Evolutionary conservation across 2,888 invertebrate species (phyloP).

Genomic region (Adineta ricciae): DNA sequence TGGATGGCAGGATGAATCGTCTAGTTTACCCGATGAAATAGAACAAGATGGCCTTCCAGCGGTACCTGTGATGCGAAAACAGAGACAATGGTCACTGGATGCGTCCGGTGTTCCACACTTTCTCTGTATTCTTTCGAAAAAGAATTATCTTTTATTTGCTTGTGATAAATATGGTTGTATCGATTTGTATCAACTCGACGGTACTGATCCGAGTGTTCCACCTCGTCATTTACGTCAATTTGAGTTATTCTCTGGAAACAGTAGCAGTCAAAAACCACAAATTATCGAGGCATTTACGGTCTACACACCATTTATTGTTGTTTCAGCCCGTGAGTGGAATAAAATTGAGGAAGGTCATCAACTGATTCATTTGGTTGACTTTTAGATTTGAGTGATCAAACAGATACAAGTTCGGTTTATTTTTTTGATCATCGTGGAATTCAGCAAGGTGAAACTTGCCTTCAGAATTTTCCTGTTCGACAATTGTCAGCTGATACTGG

Average conservation of each 20-base stretch:
- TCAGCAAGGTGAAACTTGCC: not conserved
- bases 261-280: not conserved
- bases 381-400: not conserved
- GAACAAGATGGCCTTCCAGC: not conserved
- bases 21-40: not conserved
- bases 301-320: slow-evolving; percentile 7
- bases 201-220: not conserved
- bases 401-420: slow-evolving; percentile 10
- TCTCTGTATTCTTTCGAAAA: not conserved
- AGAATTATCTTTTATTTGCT: not conserved
- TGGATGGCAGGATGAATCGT: not conserved
- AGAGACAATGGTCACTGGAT: not conserved
- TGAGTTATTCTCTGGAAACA: not conserved
- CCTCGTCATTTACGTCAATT: slow-evolving; percentile 10
- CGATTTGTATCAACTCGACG: not conserved
- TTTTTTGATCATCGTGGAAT: slow-evolving; percentile 8
- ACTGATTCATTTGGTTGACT: not conserved
- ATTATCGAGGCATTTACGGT: slow-evolving; percentile 3
- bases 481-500: not conserved
- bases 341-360: not conserved
- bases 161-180: slow-evolving; percentile 6
- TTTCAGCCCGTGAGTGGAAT: not conserved
- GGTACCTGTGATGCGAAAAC: not conserved
- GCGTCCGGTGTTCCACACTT: not conserved
- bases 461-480: slow-evolving; percentile 13